Evolutionary conservation across 2,888 invertebrate genomes (phyloP).

Genomic region (Chironomus riparius): DNA sequence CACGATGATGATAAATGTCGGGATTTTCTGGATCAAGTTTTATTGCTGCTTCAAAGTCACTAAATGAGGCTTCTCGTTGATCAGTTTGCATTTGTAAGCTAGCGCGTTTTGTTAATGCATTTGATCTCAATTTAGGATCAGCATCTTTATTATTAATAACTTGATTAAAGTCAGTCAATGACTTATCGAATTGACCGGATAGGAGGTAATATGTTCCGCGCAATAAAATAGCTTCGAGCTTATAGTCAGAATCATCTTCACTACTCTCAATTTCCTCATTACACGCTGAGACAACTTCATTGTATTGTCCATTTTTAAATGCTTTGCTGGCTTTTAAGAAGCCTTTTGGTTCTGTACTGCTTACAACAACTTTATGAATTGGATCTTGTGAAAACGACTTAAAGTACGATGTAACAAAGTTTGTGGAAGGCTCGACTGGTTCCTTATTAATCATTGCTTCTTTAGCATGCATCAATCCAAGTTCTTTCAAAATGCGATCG

Average conservation of each 20-base stretch:
- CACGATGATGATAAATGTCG: constrained; percentile 78
- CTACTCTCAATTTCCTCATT: constrained; percentile 63
- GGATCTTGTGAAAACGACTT: constrained; percentile 83
- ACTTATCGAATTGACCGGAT: constrained; percentile 62
- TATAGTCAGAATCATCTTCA: constrained; percentile 51
- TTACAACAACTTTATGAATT: constrained; percentile 49
- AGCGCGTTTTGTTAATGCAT: constrained; percentile 82
- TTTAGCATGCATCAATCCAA: constrained; percentile 59
- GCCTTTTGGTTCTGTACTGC: constrained; percentile 47
- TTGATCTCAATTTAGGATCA: constrained; percentile 58
- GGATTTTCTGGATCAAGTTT: constrained; percentile 68
- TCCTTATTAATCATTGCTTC: constrained; percentile 59
- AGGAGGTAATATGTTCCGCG: constrained; percentile 77
- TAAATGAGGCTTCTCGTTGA: constrained; percentile 60
- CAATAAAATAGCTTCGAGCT: constrained; percentile 64
- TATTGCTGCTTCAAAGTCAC: constrained; percentile 70
- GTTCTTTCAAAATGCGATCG: constrained; percentile 77
- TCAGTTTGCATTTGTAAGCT: constrained; percentile 74
- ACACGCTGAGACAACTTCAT: constrained; percentile 68
- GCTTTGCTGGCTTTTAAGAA: constrained; percentile 63
- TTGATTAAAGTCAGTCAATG: constrained; percentile 60
- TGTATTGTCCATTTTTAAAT: constrained; percentile 61
- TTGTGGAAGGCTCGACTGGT: constrained; percentile 72
- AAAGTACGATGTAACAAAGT: constrained; percentile 80
- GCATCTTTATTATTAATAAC: constrained; percentile 58